phyloP scores from a whole-genome alignment of 2,113 vertebrate species.

The Cheilinus undulatus region DNA sequence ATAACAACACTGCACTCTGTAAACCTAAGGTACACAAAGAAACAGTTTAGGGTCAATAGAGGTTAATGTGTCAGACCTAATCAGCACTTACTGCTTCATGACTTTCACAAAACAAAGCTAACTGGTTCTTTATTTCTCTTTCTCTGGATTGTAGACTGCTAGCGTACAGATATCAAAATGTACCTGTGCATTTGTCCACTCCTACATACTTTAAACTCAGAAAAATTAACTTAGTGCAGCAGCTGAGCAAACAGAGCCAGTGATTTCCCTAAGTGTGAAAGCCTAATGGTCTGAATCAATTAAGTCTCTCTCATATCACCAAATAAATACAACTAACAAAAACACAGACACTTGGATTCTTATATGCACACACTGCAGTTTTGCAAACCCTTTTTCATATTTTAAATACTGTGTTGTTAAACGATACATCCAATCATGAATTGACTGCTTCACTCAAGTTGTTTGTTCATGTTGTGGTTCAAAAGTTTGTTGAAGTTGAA shows the following conservation, averaged over 20 bases:
- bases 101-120: neutral
- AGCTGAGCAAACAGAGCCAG: constrained; percentile 47
- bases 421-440: neutral
- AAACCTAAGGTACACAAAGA: neutral
- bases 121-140: neutral
- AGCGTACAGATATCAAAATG: neutral
- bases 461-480: constrained; percentile 12
- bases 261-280: constrained; percentile 36
- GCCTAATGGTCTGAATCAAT: constrained; percentile 39
- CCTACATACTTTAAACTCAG: neutral
- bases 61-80: constrained; percentile 2
- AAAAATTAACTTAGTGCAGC: neutral
- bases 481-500: neutral
- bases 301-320: constrained; percentile 15
- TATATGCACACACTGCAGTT: no score
- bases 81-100: neutral
- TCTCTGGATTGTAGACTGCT: neutral
- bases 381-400: neutral
- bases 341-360: neutral
- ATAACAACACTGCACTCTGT: constrained; percentile 8
- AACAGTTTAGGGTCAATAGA: neutral
- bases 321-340: constrained; percentile 4
- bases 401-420: no score
- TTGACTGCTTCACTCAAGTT: neutral
- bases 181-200: neutral